Conservation (phyloP, 2,888 invertebrate genomes). For the Cataglyphis albicans region DNA sequence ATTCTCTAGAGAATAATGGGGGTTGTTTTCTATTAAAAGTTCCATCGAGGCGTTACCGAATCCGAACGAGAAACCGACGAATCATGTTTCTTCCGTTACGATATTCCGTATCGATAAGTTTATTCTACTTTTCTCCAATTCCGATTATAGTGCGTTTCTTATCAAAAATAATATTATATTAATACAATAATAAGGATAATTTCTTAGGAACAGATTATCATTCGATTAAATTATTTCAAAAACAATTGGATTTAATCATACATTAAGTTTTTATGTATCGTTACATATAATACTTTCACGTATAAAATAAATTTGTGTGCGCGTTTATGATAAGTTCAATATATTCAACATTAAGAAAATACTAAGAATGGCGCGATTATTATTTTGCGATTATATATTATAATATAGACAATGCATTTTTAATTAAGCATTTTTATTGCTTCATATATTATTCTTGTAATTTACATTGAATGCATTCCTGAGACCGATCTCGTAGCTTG, state of each 20-base stretch:
- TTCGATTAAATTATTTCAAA: not conserved
- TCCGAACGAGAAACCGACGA: conserved; percentile 39
- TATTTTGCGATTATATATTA: not conserved
- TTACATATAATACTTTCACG: not conserved
- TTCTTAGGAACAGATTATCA: not conserved
- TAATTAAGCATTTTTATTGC: not conserved
- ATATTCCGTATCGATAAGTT: not conserved
- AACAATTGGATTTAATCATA: not conserved
- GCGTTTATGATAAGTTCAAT: not conserved
- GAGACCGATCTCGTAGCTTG: not conserved
- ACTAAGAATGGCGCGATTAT: not conserved
- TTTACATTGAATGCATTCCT: not conserved
- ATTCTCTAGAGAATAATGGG: conserved; percentile 70
- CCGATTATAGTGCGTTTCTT: not conserved
- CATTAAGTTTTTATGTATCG: not conserved
- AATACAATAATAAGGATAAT: not conserved
- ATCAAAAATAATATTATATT: not conserved
- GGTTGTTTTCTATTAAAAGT: conserved; percentile 76
- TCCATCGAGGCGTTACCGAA: conserved; percentile 45
- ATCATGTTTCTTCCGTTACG: conserved; percentile 7
- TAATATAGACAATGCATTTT: not conserved
- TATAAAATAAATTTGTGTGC: not conserved
- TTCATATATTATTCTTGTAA: not conserved
- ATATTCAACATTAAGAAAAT: not conserved
- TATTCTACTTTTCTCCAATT: conserved; percentile 44